These are phyloP conservation scores for Tragelaphus oryx DNA, from an alignment of 2,797 vertebrate genomes.

Conservation along the genomic window DNA sequence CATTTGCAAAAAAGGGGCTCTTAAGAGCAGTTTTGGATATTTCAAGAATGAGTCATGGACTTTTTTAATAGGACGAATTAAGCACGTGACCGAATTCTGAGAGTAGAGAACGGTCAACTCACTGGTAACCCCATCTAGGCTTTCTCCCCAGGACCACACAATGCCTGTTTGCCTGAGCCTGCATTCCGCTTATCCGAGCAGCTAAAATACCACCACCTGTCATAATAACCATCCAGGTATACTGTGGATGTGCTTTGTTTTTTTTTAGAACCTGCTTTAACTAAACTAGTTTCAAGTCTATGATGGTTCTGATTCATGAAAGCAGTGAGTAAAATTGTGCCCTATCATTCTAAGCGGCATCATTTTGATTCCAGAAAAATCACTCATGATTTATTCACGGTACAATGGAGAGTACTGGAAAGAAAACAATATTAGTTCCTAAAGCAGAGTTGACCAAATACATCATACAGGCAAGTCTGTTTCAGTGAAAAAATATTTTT, in stretches of 20 bases:
- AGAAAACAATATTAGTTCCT: background rate
- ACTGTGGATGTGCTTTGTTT: background rate
- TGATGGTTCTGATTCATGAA: background rate
- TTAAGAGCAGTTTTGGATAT: background rate
- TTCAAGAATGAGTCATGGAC: background rate
- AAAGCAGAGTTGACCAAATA: background rate
- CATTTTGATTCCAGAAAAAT: conserved; percentile 9
- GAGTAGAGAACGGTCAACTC: background rate
- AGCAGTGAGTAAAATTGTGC: conserved; percentile 10
- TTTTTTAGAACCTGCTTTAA: background rate
- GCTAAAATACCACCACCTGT: background rate
- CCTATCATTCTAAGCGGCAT: background rate
- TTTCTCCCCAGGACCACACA: background rate
- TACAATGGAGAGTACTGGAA: background rate
- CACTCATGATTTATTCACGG: conserved; percentile 25
- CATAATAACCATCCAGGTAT: background rate
- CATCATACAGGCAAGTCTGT: background rate
- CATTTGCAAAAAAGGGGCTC: background rate
- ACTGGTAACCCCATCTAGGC: background rate
- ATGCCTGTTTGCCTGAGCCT: background rate
- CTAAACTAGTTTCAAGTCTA: background rate
- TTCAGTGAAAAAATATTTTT: background rate
- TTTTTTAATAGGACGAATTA: background rate
- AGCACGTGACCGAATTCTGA: background rate
- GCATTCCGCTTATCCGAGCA: background rate